Conservation (phyloP, 2,113 vertebrate genomes). For the Perca schrenkii region DNA sequence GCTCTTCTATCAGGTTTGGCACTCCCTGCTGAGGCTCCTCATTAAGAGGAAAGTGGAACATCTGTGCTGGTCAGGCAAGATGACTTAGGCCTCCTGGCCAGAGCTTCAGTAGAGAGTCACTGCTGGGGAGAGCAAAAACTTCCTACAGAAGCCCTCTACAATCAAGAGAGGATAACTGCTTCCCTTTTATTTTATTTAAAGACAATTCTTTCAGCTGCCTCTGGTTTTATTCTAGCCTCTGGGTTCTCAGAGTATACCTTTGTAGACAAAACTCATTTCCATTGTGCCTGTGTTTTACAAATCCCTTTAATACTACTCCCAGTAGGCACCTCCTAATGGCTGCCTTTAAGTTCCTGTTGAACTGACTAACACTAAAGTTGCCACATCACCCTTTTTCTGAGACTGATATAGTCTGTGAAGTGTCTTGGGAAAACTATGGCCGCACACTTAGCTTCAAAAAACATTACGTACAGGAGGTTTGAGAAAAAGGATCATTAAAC, state of each 20-base stretch:
- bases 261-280: conserved; percentile 70
- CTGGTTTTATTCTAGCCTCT: conserved; percentile 61
- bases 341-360: conserved; percentile 60
- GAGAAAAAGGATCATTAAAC: conserved; percentile 32
- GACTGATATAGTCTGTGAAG: conserved; percentile 34
- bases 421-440: conserved; percentile 47
- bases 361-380: conserved; percentile 59
- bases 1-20: conserved; percentile 71
- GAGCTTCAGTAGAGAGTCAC: conserved; percentile 52
- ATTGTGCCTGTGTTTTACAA: conserved; percentile 69
- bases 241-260: conserved; percentile 65
- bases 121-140: conserved; percentile 61
- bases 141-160: conserved; percentile 39
- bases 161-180: conserved; percentile 44
- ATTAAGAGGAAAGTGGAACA: conserved; percentile 78
- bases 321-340: conserved; percentile 57
- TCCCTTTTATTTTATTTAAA: conserved; percentile 52
- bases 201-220: conserved; percentile 49
- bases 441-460: conserved; percentile 24
- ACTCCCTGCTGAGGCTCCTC: conserved; percentile 75
- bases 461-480: conserved; percentile 22
- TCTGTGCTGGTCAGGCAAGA: conserved; percentile 75
- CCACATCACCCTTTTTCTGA: conserved; percentile 61
- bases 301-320: conserved; percentile 66
- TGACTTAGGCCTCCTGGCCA: conserved; percentile 76